phyloP scores from a whole-genome alignment of 1,140 invertebrate species.

The Nautilus pompilius region DNA sequence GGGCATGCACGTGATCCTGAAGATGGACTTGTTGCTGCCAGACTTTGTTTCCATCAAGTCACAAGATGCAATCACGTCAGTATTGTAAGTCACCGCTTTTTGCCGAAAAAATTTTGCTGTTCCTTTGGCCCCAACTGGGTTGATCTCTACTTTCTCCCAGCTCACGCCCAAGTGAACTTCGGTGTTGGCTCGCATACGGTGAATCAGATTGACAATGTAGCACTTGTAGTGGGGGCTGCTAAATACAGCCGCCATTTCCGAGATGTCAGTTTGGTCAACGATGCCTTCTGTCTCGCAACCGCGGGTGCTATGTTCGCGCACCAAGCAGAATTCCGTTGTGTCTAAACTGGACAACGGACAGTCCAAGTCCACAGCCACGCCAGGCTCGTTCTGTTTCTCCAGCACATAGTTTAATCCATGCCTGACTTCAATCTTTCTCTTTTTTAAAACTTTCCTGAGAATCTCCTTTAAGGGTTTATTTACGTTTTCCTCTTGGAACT shows the following conservation, averaged over 20 bases:
- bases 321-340: constrained; percentile 54
- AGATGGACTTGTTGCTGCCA: constrained; percentile 40
- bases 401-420: constrained; percentile 55
- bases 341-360: constrained; percentile 45
- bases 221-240: constrained; percentile 67
- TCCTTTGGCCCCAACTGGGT: constrained; percentile 68
- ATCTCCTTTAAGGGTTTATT: constrained; percentile 53
- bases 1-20: constrained; percentile 52
- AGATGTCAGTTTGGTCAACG: constrained; percentile 23
- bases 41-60: constrained; percentile 67
- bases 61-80: constrained; percentile 82
- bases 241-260: constrained; percentile 32
- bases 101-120: constrained; percentile 65
- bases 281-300: constrained; percentile 21
- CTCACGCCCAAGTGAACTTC: constrained; percentile 84
- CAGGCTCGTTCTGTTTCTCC: constrained; percentile 54
- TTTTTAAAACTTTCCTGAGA: constrained; percentile 52
- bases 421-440: constrained; percentile 44
- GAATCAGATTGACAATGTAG: constrained; percentile 75
- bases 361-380: constrained; percentile 52
- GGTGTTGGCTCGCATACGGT: constrained; percentile 75
- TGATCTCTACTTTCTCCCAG: constrained; percentile 87
- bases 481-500: constrained; percentile 51
- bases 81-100: constrained; percentile 72
- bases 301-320: constrained; percentile 53